Evolutionary conservation across 2,113 vertebrate genomes (phyloP).

Genomic region (Trematocara zebra): DNA sequence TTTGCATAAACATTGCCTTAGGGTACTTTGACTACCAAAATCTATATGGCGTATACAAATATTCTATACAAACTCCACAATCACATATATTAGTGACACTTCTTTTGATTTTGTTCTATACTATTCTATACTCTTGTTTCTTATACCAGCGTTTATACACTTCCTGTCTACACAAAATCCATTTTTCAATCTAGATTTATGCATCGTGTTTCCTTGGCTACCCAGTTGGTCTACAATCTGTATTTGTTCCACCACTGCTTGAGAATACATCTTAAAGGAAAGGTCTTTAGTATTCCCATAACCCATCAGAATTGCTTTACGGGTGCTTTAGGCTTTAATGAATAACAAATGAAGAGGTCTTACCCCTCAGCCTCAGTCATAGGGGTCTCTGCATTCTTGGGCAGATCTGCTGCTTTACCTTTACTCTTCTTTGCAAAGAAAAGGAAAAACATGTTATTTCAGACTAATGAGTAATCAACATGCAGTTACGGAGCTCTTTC

Average conservation of each 20-base stretch:
- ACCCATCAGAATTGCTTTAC: background rate
- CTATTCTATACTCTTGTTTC: background rate
- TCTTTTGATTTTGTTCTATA: background rate
- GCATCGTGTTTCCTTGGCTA: background rate
- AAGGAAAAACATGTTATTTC: background rate
- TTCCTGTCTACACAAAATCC: background rate
- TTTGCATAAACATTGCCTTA: background rate
- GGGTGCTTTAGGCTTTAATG: background rate
- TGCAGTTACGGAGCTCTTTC: fast-evolving
- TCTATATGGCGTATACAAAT: background rate
- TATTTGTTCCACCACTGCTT: background rate
- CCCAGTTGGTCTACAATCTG: background rate
- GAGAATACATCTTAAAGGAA: background rate
- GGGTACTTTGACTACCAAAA: background rate
- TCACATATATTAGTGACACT: background rate
- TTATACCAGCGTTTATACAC: background rate
- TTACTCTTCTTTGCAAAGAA: background rate
- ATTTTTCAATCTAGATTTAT: background rate
- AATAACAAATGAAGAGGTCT: background rate
- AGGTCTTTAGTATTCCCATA: background rate
- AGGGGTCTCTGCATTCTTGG: background rate
- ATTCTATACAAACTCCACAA: background rate
- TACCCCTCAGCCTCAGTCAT: conserved; percentile 10
- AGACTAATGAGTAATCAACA: background rate
- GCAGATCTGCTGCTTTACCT: background rate